Conservation (phyloP, 2,888 invertebrate genomes). For the Ormyrus labotus region DNA sequence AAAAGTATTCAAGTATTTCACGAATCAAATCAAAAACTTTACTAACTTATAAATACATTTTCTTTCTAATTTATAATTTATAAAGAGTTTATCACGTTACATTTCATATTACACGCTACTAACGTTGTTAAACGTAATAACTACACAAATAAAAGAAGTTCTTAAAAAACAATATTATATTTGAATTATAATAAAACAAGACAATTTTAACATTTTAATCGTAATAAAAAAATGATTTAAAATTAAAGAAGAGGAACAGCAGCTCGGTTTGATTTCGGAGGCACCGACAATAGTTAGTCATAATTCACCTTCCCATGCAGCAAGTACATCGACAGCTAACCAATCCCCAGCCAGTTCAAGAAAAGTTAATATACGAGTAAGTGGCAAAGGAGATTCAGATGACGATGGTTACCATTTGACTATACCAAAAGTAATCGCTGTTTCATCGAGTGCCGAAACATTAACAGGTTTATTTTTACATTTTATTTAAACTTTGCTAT, state of each 20-base stretch:
- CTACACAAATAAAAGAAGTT: no score
- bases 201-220: background rate
- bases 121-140: no score
- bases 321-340: conserved; percentile 35
- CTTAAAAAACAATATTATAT: no score
- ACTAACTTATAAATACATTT: no score
- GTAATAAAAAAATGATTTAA: background rate
- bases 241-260: conserved; percentile 77
- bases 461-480: conserved; percentile 80
- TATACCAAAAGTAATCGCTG: conserved; percentile 85
- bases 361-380: conserved; percentile 76
- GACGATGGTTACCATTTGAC: conserved; percentile 82
- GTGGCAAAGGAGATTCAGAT: conserved; percentile 71
- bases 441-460: conserved; percentile 87
- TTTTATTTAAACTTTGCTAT: no score
- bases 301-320: conserved; percentile 57
- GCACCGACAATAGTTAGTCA: conserved; percentile 69
- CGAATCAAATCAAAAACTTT: no score
- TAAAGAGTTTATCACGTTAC: no score
- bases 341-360: conserved; percentile 65
- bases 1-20: no score
- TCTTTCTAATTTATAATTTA: no score
- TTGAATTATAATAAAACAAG: no score
- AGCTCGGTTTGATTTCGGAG: conserved; percentile 71
- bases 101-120: no score